Evolutionary conservation across 2,113 vertebrate genomes (phyloP).

Genomic region (Oplegnathus fasciatus): DNA sequence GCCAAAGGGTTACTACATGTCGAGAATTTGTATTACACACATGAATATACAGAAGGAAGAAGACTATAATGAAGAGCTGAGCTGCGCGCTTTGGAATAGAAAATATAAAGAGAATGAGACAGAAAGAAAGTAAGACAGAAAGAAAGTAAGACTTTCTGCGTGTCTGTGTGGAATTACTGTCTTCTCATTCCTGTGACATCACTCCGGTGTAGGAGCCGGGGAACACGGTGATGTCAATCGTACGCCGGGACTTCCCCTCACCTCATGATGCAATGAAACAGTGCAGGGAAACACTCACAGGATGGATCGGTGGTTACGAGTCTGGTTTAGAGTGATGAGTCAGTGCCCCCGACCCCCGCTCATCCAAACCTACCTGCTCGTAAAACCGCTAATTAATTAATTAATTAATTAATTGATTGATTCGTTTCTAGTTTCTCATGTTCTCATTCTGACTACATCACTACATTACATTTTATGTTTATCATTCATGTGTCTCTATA

Average conservation of each 20-base stretch:
- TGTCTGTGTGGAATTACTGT: conserved; percentile 20
- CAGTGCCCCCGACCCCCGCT: not conserved
- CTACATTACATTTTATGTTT: not conserved
- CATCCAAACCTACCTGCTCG: not conserved
- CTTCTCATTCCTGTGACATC: conserved; percentile 5
- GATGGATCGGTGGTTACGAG: not conserved
- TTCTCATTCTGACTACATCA: not conserved
- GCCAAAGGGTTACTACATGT: no score
- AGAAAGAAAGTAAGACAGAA: no score
- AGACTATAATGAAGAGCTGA: no score
- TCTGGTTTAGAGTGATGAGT: not conserved
- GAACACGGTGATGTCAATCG: no score
- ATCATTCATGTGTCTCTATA: not conserved
- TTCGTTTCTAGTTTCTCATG: not conserved
- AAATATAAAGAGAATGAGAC: not conserved
- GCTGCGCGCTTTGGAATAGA: not conserved
- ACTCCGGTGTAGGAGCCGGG: no score
- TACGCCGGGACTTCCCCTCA: conserved; percentile 51
- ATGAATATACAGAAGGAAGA: no score
- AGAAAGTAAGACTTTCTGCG: not conserved
- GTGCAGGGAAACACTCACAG: not conserved
- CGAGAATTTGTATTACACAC: no score
- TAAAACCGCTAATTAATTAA: not conserved
- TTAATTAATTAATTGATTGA: not conserved
- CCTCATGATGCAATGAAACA: not conserved